phyloP scores from a whole-genome alignment of 2,113 vertebrate species.

The Dipodomys spectabilis region DNA sequence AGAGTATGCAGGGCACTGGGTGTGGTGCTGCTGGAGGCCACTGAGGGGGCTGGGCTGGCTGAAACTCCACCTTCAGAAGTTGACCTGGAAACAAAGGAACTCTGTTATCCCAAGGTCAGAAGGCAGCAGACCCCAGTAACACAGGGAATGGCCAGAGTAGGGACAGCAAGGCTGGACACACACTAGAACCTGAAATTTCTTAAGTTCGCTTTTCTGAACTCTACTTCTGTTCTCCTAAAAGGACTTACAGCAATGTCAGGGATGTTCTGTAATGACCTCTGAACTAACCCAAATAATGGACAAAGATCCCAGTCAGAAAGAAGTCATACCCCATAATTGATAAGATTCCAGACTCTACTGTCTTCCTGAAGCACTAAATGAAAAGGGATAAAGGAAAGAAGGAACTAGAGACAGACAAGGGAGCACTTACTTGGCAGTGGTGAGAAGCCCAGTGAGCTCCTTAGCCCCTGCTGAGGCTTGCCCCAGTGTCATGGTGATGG shows the following conservation, averaged over 20 bases:
- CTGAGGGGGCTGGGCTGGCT: constrained; percentile 73
- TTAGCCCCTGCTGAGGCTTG: constrained; percentile 89
- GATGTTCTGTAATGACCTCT: background rate
- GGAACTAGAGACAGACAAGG: background rate
- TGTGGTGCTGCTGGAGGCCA: constrained; percentile 75
- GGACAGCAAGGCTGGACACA: background rate
- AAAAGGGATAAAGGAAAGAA: background rate
- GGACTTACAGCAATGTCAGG: background rate
- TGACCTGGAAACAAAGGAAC: constrained; percentile 68
- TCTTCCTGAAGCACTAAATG: background rate
- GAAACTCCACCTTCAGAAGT: constrained; percentile 73
- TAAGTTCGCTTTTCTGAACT: background rate
- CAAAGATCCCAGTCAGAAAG: background rate
- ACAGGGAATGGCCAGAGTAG: background rate
- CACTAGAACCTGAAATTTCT: background rate
- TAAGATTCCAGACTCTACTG: background rate
- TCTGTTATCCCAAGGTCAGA: background rate
- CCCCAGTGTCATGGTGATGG: constrained; percentile 88
- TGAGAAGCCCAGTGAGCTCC: constrained; percentile 93
- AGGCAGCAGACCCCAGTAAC: background rate
- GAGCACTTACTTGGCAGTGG: constrained; percentile 90
- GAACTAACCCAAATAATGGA: background rate
- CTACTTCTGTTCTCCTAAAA: background rate
- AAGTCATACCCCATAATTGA: background rate
- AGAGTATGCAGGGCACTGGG: constrained; percentile 91